Percentiles rank a stretch among this genome's conserved stretches.
Evolutionary conservation across 2,797 vertebrate genomes (phyloP).

Genomic region (Acridotheres tristis): DNA sequence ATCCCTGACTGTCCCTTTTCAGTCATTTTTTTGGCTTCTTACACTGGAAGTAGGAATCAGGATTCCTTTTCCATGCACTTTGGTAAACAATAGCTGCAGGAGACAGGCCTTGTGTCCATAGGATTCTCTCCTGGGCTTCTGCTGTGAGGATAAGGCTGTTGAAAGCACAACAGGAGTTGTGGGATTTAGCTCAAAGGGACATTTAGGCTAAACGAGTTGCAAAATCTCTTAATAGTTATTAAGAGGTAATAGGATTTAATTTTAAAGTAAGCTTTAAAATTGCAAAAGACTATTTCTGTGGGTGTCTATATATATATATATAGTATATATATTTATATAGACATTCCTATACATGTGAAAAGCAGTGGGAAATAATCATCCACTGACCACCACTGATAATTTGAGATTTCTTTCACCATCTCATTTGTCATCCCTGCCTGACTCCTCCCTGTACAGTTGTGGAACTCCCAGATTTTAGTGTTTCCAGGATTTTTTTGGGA

Average conservation of each 20-base stretch:
- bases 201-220: neutral
- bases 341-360: rapidly evolving
- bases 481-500: neutral
- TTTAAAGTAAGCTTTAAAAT: neutral
- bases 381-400: neutral
- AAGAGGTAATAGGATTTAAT: neutral
- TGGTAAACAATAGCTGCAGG: rapidly evolving
- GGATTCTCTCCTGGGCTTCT: neutral
- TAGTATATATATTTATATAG: neutral
- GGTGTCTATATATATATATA: rapidly evolving
- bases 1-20: neutral
- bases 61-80: neutral
- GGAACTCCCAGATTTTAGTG: neutral
- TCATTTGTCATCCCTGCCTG: neutral
- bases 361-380: neutral
- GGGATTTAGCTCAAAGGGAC: neutral
- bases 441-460: neutral
- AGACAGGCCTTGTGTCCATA: neutral
- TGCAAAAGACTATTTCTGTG: neutral
- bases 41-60: neutral
- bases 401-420: neutral
- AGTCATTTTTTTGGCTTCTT: neutral
- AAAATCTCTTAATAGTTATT: neutral
- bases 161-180: neutral
- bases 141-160: neutral